Percentiles rank a stretch among this genome's conserved stretches.
Evolutionary conservation across 2,113 vertebrate genomes (phyloP).

Genomic region (Synchiropus splendidus): DNA sequence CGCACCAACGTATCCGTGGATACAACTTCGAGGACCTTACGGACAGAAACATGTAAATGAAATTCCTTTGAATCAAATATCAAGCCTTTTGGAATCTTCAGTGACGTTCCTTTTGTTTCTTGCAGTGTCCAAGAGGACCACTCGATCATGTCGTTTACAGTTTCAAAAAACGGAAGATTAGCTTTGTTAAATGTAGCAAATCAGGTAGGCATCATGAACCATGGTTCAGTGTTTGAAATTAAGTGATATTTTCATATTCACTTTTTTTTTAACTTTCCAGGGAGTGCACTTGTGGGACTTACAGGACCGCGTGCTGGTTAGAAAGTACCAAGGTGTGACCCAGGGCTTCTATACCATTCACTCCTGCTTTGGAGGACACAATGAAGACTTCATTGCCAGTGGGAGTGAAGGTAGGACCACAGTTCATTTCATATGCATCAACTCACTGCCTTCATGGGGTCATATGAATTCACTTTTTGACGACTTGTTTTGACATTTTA

Average conservation of each 20-base stretch:
- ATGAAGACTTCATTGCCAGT: constrained; percentile 98
- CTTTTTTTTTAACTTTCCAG: constrained; percentile 47
- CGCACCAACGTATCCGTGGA: constrained; percentile 94
- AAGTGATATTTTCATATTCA: neutral
- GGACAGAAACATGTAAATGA: constrained; percentile 92
- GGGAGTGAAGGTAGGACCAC: constrained; percentile 86
- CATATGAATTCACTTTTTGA: no score
- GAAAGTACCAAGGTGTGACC: constrained; percentile 98
- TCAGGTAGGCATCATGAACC: constrained; percentile 75
- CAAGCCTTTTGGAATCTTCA: neutral
- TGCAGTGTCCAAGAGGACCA: constrained; percentile 98
- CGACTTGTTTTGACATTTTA: no score
- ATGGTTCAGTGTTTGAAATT: no score
- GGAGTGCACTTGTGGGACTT: constrained; percentile 99
- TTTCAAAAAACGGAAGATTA: constrained; percentile 99
- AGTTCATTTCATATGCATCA: no score
- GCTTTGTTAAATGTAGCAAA: constrained; percentile 99
- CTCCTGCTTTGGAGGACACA: constrained; percentile 98
- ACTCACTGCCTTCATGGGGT: no score
- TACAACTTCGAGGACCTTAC: constrained; percentile 99
- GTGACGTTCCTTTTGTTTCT: constrained; percentile 10
- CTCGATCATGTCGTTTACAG: constrained; percentile 99
- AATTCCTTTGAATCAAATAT: neutral
- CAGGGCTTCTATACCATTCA: constrained; percentile 99
- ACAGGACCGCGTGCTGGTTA: constrained; percentile 98